Percentiles rank a stretch among this genome's conserved stretches.
Evolutionary conservation across 92 coral and sea anemone species (phyloP).

Genomic region (Porites evermanni): DNA sequence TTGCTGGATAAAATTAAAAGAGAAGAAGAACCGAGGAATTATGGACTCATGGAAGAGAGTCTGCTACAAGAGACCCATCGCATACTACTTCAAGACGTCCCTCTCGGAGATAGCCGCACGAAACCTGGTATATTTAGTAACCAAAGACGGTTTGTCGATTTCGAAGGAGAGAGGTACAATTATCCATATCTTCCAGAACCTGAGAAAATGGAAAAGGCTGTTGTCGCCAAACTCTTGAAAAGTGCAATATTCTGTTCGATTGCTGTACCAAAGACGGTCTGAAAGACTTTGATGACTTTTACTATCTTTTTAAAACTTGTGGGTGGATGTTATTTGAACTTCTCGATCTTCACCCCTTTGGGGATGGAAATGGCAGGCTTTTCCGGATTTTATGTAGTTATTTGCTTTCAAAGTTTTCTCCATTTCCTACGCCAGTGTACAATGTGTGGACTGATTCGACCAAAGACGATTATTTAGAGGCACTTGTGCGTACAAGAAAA

Average conservation of each 20-base stretch:
- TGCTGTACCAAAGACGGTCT: slow-evolving; percentile 3
- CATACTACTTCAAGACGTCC: slow-evolving; percentile 3
- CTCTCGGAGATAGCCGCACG: not conserved
- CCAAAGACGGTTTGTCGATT: slow-evolving; percentile 19
- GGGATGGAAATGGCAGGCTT: slow-evolving; percentile 86
- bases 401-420: slow-evolving; percentile 60
- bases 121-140: slow-evolving; percentile 63
- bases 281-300: slow-evolving; percentile 24
- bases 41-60: slow-evolving; percentile 27
- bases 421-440: slow-evolving; percentile 88
- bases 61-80: slow-evolving; percentile 33
- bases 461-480: slow-evolving; percentile 63
- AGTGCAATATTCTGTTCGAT: slow-evolving; percentile 41
- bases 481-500: slow-evolving; percentile 58
- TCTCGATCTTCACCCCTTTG: slow-evolving; percentile 85
- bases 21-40: slow-evolving; percentile 19
- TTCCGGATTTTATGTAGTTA: slow-evolving; percentile 81
- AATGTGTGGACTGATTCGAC: slow-evolving; percentile 77
- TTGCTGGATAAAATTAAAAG: not conserved
- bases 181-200: slow-evolving; percentile 37
- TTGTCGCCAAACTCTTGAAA: slow-evolving; percentile 45
- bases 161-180: slow-evolving; percentile 37
- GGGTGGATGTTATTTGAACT: slow-evolving; percentile 78
- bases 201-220: slow-evolving; percentile 38
- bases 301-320: slow-evolving; percentile 71